Conservation (phyloP, 2,888 invertebrate genomes). For the Ectobius pallidus region DNA sequence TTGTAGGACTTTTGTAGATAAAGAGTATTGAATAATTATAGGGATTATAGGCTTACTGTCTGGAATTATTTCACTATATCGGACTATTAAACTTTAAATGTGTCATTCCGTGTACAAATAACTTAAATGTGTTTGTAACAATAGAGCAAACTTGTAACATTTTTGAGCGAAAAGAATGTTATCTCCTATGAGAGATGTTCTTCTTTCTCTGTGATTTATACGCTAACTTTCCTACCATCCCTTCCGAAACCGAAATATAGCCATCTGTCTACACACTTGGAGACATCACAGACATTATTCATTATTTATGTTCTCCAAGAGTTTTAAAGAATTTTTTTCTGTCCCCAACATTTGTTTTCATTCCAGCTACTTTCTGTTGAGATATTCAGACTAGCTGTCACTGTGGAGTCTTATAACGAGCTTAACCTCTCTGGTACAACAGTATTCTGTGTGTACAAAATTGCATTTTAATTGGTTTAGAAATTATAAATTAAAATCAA, state of each 20-base stretch:
- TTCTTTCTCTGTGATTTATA: not conserved
- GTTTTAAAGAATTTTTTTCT: not conserved
- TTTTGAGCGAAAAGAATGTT: not conserved
- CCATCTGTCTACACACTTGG: not conserved
- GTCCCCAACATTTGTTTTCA: not conserved
- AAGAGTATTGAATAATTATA: too few species aligned
- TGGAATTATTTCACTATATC: too few species aligned
- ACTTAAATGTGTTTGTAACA: too few species aligned
- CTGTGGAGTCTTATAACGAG: not conserved
- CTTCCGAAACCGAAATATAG: not conserved
- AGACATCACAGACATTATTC: not conserved
- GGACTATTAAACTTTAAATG: too few species aligned
- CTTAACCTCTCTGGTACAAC: not conserved
- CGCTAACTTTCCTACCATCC: not conserved
- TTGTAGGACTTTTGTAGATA: too few species aligned
- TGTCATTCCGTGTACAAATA: too few species aligned
- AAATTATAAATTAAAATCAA: not conserved
- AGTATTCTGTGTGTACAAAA: not conserved
- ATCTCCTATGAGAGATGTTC: not conserved
- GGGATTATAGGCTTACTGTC: too few species aligned
- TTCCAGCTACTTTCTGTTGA: not conserved
- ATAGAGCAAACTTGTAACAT: not conserved
- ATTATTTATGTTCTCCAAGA: not conserved
- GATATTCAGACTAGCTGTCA: not conserved
- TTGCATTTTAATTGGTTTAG: not conserved